Evolutionary conservation across 2,797 vertebrate genomes (phyloP).

Genomic region (Holocentrus rufus): DNA sequence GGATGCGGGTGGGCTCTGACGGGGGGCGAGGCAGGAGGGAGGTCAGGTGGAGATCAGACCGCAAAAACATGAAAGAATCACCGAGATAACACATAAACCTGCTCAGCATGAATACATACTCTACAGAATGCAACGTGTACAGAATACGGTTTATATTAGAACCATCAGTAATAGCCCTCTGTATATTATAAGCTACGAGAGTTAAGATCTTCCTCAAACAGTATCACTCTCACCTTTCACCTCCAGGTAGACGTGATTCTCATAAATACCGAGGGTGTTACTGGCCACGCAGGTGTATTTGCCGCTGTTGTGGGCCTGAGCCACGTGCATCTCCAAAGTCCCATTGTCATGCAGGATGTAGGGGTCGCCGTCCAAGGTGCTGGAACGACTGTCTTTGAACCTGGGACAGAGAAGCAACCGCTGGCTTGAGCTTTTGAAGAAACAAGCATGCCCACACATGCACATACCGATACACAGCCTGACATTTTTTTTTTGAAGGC

Average conservation of each 20-base stretch:
- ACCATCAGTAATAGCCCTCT: too few relatives aligned
- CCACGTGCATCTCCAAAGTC: constrained; percentile 88
- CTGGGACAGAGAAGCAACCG: constrained; percentile 71
- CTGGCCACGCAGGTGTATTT: constrained; percentile 92
- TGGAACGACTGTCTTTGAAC: constrained; percentile 91
- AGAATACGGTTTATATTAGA: not conserved
- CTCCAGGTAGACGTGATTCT: constrained; percentile 92
- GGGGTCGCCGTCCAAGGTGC: constrained; percentile 86
- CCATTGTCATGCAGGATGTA: constrained; percentile 91
- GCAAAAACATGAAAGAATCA: not conserved
- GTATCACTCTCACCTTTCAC: constrained; percentile 89
- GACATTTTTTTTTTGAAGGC: constrained; percentile 26
- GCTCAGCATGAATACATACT: not conserved
- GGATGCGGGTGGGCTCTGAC: constrained; percentile 93
- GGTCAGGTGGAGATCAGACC: not conserved
- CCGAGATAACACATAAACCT: not conserved
- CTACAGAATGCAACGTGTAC: too few relatives aligned
- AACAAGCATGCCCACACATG: not conserved
- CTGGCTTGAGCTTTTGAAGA: constrained; percentile 12
- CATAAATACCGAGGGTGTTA: constrained; percentile 87
- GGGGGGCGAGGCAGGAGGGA: not conserved
- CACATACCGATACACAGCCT: not conserved
- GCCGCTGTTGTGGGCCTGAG: constrained; percentile 86
- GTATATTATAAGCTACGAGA: too few relatives aligned
- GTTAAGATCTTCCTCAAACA: too few relatives aligned